Evolutionary conservation across 2,888 invertebrate genomes (phyloP), one percentile per base, ranked within the genome.

Genomic region (Chalcis sispes): DNA sequence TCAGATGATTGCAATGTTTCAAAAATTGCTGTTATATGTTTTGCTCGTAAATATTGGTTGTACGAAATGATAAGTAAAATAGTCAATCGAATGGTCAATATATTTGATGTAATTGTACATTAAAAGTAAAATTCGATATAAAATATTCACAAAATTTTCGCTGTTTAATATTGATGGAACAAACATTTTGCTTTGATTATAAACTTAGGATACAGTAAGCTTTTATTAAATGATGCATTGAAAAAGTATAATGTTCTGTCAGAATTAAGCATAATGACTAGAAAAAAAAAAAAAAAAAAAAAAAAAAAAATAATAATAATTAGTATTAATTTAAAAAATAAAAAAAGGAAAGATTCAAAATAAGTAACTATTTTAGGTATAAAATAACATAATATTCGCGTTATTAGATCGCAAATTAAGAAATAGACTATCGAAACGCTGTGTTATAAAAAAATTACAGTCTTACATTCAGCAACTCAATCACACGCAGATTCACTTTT

Each of bases 201-300:
- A 71, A 50, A 65, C 42, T 46, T 46, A 59, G 66, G 54, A 46
- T 75, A 75, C 75, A 75, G n/a, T 52, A 46, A 66, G 58, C 50
- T 25, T 25, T 64, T 64, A 56, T n/a, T 64, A n/a, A 59, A 75
- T 61, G 18, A 59, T 36, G 18, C 58, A 61, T 58, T 27, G 27
- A 71, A 42, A 42, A 36, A 58, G 62, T 61, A 59, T 58, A 50
- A 32, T 5, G 66, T 75, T 58, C 42, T 18, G 36, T 61, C 36
- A 13, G 50, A 56, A 59, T 58, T 46, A 69, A 72, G 40, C 54
- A 27, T 65, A 64, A 23, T 64, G 73, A 77, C 77, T 77, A 77
- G 77, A 70, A 75, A 64, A 46, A 46, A 70, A 46, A 64, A n/a
- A n/a, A n/a, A n/a, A n/a, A n/a, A n/a, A n/a, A n/a, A n/a, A n/a